A percentile compares a stretch with the other conserved stretches of the same genome.
Evolutionary conservation across 2,888 invertebrate species (phyloP).

Genomic region (Drosophila mulleri): DNA sequence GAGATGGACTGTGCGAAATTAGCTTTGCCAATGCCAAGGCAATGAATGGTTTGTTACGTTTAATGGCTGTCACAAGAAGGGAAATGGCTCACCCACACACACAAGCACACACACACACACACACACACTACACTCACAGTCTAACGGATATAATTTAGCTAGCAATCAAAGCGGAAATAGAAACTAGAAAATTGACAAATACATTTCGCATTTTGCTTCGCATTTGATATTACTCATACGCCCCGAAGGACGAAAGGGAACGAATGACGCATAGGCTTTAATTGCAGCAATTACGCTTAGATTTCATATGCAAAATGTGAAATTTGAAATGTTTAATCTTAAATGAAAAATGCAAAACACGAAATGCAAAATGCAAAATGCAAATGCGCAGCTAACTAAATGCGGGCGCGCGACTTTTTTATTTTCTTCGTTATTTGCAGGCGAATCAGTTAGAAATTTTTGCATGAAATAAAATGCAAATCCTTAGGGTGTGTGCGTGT

Average conservation of each 20-base stretch:
- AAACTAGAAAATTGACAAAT: slow-evolving; percentile 56
- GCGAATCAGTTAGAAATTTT: slow-evolving; percentile 38
- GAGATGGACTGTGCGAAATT: slow-evolving; percentile 52
- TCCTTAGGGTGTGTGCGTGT: not conserved
- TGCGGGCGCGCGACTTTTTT: not conserved
- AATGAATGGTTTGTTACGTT: slow-evolving; percentile 25
- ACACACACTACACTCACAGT: slow-evolving; percentile 13
- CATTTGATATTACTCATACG: slow-evolving; percentile 47
- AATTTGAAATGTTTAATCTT: slow-evolving; percentile 30
- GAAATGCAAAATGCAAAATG: slow-evolving; percentile 21
- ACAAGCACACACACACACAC: slow-evolving; percentile 23
- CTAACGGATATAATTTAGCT: slow-evolving; percentile 67
- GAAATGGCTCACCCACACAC: slow-evolving; percentile 56
- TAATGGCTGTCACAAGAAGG: slow-evolving; percentile 49
- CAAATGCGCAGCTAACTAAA: slow-evolving; percentile 21
- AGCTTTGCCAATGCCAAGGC: slow-evolving; percentile 64
- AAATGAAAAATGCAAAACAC: slow-evolving; percentile 18
- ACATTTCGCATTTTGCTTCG: slow-evolving; percentile 14
- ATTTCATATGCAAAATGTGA: slow-evolving; percentile 50
- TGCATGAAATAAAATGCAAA: slow-evolving; percentile 42
- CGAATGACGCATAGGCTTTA: slow-evolving; percentile 55
- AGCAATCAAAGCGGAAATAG: slow-evolving; percentile 73
- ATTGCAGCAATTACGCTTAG: slow-evolving; percentile 52
- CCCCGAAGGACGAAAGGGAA: not conserved
- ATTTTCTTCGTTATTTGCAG: slow-evolving; percentile 7